Evolutionary conservation across 2,888 invertebrate genomes (phyloP).

Genomic region (Andrena chrysosceles): DNA sequence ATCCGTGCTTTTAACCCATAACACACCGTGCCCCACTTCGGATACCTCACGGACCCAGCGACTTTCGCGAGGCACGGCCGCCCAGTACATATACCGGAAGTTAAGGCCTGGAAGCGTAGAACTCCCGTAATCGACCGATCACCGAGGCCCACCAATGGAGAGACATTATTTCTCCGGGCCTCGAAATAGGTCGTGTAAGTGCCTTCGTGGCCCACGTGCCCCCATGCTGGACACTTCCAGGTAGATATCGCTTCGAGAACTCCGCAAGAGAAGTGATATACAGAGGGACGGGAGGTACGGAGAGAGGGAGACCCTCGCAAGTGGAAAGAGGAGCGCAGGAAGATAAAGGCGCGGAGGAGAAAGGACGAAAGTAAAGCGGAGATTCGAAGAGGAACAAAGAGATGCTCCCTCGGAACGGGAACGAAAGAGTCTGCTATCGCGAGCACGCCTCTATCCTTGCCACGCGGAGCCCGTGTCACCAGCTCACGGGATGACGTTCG

Average conservation of each 20-base stretch:
- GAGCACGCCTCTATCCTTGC: conserved; percentile 63
- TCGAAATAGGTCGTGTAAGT: conserved; percentile 78
- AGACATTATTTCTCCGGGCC: conserved; percentile 78
- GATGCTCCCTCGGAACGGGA: conserved; percentile 32
- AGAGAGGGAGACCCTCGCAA: not conserved
- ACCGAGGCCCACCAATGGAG: conserved; percentile 77
- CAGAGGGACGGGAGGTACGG: not conserved
- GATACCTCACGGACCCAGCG: conserved; percentile 53
- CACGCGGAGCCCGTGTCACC: conserved; percentile 62
- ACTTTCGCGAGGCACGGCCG: conserved; percentile 46
- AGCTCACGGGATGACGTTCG: conserved; percentile 75
- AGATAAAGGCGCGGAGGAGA: conserved; percentile 52
- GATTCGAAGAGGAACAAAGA: conserved; percentile 61
- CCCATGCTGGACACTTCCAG: conserved; percentile 69
- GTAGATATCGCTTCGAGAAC: conserved; percentile 66
- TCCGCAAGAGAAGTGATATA: conserved; percentile 42
- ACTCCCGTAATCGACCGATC: conserved; percentile 73
- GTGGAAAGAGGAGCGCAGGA: conserved; percentile 23
- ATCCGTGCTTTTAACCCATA: conserved; percentile 57
- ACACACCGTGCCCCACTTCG: conserved; percentile 59
- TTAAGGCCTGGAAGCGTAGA: conserved; percentile 47
- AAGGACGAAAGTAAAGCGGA: conserved; percentile 47
- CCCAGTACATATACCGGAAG: conserved; percentile 59
- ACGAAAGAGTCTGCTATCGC: conserved; percentile 68
- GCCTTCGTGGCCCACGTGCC: conserved; percentile 72